These are phyloP conservation scores for Lepidurus apus DNA, from an alignment of 1,140 invertebrate species.

Conservation along the genomic window DNA sequence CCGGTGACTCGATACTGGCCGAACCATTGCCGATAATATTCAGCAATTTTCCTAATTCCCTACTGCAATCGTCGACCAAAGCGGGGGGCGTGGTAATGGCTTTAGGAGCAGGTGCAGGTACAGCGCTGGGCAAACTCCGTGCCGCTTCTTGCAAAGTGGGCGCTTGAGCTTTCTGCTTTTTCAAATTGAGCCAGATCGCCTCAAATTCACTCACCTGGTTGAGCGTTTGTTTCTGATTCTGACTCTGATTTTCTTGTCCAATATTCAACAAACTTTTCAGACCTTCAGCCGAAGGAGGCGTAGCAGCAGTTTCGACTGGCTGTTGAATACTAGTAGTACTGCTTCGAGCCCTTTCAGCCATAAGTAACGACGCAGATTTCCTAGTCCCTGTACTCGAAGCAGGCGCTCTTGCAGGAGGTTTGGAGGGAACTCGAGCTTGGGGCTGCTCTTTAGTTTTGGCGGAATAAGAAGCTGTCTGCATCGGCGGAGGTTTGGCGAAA, in stretches of 20 bases:
- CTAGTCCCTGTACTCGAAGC: neutral
- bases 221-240: neutral
- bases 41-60: neutral
- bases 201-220: neutral
- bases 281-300: neutral
- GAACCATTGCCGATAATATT: neutral
- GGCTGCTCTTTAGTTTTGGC: neutral
- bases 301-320: neutral
- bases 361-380: neutral
- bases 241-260: neutral
- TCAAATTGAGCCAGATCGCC: constrained; percentile 10
- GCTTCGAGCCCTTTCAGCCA: neutral
- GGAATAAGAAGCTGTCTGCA: neutral
- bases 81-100: neutral
- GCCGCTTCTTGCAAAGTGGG: constrained; percentile 29
- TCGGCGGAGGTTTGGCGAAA: neutral
- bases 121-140: neutral
- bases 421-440: neutral
- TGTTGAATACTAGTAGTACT: neutral
- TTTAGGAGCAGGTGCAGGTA: neutral
- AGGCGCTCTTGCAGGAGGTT: neutral
- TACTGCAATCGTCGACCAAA: neutral
- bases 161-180: neutral
- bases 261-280: neutral
- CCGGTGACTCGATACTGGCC: neutral